Conservation (phyloP, 35 echinoderm and acorn worm genomes). For the Heliocidaris erythrogramma region DNA sequence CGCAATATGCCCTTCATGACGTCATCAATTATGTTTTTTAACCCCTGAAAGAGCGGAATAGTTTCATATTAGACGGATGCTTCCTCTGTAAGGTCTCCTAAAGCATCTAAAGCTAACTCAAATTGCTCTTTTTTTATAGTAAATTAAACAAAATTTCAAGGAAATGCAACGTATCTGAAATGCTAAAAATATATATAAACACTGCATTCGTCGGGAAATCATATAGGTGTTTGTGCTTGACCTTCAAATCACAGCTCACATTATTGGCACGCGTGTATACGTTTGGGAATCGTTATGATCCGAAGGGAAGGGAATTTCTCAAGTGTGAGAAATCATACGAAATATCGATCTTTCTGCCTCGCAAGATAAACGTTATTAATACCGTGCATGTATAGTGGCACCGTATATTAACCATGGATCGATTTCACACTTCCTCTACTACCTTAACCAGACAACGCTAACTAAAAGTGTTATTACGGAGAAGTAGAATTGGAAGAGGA, state of each 20-base stretch:
- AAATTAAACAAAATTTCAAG: not conserved
- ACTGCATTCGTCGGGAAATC: not conserved
- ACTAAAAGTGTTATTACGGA: not conserved
- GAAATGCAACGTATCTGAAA: not conserved
- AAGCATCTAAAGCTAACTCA: too few relatives aligned
- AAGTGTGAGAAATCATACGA: not conserved
- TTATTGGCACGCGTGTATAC: not conserved
- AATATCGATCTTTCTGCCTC: not conserved
- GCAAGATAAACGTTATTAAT: constrained; percentile 13
- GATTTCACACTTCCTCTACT: not conserved
- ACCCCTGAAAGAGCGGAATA: not conserved
- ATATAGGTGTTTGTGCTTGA: not conserved
- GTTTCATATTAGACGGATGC: not conserved
- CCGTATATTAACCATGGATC: not conserved
- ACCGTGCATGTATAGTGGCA: not conserved
- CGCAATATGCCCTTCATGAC: too few relatives aligned
- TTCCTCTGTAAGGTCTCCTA: too few relatives aligned
- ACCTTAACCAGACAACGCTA: not conserved
- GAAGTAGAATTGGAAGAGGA: not conserved
- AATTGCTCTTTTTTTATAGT: not conserved
- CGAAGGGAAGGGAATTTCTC: not conserved
- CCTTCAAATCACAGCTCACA: not conserved
- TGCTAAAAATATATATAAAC: not conserved
- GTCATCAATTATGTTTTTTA: not conserved
- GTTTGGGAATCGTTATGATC: not conserved